phyloP scores from a whole-genome alignment of 35 echinoderm and acorn worm genomes.

The Heliocidaris erythrogramma region DNA sequence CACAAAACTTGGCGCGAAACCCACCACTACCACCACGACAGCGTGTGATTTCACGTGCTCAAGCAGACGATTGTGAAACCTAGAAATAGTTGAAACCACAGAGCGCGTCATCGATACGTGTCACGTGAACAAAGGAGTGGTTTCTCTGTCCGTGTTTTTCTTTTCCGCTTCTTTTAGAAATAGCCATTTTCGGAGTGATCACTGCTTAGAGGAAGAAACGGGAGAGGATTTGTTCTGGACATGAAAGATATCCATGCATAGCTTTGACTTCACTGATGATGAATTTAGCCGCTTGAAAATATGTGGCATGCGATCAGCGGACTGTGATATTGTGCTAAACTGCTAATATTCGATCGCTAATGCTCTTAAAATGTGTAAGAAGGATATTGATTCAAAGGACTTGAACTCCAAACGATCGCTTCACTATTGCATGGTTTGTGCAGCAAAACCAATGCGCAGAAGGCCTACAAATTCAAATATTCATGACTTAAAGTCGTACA shows the following conservation, averaged over 20 bases:
- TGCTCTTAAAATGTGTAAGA: no score
- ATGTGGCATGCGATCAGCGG: no score
- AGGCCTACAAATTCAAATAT: no score
- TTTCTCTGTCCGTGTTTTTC: neutral
- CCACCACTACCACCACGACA: neutral
- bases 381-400: no score
- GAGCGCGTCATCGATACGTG: conserved; percentile 6
- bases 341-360: no score
- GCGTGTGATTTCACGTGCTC: conserved; percentile 13
- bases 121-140: conserved; percentile 22
- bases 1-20: no score
- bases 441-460: no score
- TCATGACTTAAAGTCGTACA: no score
- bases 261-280: neutral
- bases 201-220: neutral
- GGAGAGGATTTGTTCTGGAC: neutral
- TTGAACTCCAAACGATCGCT: no score
- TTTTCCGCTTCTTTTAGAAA: neutral
- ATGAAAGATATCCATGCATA: neutral
- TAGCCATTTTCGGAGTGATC: neutral
- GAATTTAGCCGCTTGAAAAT: no score
- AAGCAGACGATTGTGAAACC: neutral
- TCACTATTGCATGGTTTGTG: no score
- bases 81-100: neutral
- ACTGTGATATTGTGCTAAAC: no score